phyloP scores from a whole-genome alignment of 2,797 vertebrate species.

The Cyprinella venusta region DNA sequence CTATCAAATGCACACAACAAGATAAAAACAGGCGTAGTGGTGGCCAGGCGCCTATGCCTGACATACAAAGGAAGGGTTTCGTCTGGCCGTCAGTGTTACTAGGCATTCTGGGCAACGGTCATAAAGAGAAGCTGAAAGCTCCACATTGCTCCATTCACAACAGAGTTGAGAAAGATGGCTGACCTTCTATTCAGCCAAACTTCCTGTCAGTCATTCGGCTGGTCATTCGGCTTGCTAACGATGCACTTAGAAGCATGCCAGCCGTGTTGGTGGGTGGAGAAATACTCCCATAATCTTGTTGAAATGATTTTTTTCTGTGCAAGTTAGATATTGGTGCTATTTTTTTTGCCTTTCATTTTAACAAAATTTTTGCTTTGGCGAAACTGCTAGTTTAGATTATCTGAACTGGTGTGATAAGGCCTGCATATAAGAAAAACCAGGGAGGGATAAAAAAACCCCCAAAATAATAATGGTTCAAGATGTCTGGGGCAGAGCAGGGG shows the following conservation, averaged over 20 bases:
- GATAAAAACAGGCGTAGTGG: slow-evolving; percentile 45
- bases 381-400: slow-evolving; percentile 1
- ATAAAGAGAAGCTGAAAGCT: slow-evolving; percentile 50
- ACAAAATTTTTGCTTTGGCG: not conserved
- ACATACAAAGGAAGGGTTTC: slow-evolving; percentile 70
- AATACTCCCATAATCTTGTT: not conserved
- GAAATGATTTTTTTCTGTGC: not conserved
- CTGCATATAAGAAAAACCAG: not conserved
- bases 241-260: not conserved
- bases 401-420: slow-evolving; percentile 39
- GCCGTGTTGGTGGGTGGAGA: slow-evolving; percentile 14
- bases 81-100: slow-evolving; percentile 64
- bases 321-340: not conserved
- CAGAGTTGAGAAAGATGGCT: slow-evolving; percentile 62
- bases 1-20: slow-evolving; percentile 17
- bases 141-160: slow-evolving; percentile 56
- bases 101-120: slow-evolving; percentile 54
- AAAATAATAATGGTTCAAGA: slow-evolving; percentile 60
- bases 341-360: not conserved
- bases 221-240: slow-evolving; percentile 20
- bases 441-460: not conserved
- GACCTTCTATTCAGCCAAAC: slow-evolving; percentile 65
- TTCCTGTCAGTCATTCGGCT: slow-evolving; percentile 27
- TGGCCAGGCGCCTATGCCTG: slow-evolving; percentile 56
- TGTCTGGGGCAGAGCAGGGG: slow-evolving; percentile 57